These are phyloP conservation scores for Illadopsis cleaveri DNA, from an alignment of 2,113 vertebrate species.

Conservation along the genomic window DNA sequence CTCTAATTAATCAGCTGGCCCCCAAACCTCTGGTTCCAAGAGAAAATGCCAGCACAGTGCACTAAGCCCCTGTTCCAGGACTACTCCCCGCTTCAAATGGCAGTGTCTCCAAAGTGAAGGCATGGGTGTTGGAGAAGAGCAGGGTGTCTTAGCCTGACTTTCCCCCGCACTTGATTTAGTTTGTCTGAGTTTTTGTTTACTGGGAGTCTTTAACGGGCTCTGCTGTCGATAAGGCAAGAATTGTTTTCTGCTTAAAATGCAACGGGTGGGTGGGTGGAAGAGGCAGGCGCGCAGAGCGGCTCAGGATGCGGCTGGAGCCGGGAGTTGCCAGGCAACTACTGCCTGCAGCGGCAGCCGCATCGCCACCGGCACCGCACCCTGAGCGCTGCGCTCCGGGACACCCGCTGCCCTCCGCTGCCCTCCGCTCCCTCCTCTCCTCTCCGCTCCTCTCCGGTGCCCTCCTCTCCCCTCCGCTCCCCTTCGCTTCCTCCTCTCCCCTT, in stretches of 20 bases:
- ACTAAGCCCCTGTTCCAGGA: neutral
- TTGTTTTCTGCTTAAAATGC: neutral
- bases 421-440: neutral
- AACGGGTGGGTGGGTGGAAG: neutral
- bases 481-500: too few relatives aligned
- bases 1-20: slow-evolving; percentile 5
- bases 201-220: neutral
- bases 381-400: too few relatives aligned
- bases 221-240: neutral
- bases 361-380: too few relatives aligned
- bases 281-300: neutral
- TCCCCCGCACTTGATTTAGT: neutral
- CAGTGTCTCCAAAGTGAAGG: neutral
- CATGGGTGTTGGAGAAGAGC: neutral
- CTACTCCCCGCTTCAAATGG: neutral
- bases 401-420: neutral
- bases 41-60: neutral
- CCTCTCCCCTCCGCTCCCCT: too few relatives aligned
- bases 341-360: neutral
- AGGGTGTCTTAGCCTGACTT: neutral
- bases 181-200: neutral
- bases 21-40: neutral
- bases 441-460: neutral
- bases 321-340: slow-evolving; percentile 27
- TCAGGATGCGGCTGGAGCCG: neutral